Evolutionary conservation across 2,797 vertebrate genomes (phyloP), one percentile per base, ranked within the genome.

Genomic region (Sebastes nivosus): DNA sequence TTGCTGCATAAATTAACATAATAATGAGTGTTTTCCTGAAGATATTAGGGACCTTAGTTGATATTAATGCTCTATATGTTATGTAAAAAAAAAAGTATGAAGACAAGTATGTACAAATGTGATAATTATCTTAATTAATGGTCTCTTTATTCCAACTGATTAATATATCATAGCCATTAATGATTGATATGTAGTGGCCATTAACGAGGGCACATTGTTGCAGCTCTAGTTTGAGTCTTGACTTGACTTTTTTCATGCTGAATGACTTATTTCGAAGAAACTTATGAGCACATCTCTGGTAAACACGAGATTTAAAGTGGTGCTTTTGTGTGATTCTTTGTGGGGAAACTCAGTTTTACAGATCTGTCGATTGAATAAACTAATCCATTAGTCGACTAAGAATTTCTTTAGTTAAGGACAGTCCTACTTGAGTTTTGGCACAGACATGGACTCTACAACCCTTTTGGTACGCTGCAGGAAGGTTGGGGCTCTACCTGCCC

Each of bases 1-100:
- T 18, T n/a, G 46, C 64, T 65, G 72, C 58, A 72, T 68, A 27
- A 3, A 82, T 84, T 46, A 61, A n/a, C 73, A 69, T 72, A 30
- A 32, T 59, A 65, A 75, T 66, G 13, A 80, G 25, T 5, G 50
- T 60, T 72, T 76, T 46, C 36, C 34, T 60, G 27, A 61, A 74
- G 57, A 71, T 55, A n/a, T 81, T 5, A n/a, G n/a, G 20, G 65
- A 34, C 50, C 32, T 69, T 66, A 54, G 67, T 66, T 73, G n/a
- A 63, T 52, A 36, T 59, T 36, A 69, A 66, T n/a, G 6, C 34
- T 8, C 8, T 4, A 13, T 38, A 14, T 38, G 57, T 73, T 72
- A 9, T 29, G 8, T 24, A 24, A 24, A 14, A 55, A 55, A n/a
- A 38, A 18, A 11, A 59, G 18, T 59, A 32, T 73, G 64, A 58